Percentiles rank a stretch among this genome's conserved stretches.
These are phyloP conservation scores for Tipula helvola DNA, from an alignment of 2,888 invertebrate genomes.

Conservation along the genomic window DNA sequence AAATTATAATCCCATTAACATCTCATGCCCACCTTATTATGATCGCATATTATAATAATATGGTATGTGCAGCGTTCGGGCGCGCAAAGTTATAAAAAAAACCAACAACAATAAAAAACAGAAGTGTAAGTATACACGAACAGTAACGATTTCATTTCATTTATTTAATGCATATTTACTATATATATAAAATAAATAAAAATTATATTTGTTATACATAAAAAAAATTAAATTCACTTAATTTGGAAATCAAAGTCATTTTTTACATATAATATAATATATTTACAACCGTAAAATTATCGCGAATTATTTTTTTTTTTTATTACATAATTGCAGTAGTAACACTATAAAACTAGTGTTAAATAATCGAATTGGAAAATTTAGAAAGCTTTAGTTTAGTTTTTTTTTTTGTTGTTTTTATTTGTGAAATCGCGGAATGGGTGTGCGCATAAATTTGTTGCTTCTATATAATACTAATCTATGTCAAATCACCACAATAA, in stretches of 20 bases:
- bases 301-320: neutral
- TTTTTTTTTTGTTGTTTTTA: neutral
- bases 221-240: neutral
- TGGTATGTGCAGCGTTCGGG: neutral
- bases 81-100: neutral
- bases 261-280: neutral
- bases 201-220: neutral
- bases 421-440: neutral
- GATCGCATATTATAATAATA: neutral
- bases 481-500: neutral
- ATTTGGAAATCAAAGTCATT: neutral
- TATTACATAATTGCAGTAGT: neutral
- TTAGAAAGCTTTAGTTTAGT: neutral
- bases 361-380: neutral
- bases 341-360: neutral
- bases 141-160: neutral
- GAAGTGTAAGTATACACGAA: neutral
- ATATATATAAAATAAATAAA: neutral
- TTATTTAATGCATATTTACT: neutral
- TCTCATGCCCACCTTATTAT: neutral
- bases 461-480: neutral
- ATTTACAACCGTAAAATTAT: neutral
- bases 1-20: neutral
- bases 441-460: neutral
- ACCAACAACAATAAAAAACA: neutral